phyloP scores from a whole-genome alignment of 2,797 vertebrate species.

The Pelochelys cantorii region DNA sequence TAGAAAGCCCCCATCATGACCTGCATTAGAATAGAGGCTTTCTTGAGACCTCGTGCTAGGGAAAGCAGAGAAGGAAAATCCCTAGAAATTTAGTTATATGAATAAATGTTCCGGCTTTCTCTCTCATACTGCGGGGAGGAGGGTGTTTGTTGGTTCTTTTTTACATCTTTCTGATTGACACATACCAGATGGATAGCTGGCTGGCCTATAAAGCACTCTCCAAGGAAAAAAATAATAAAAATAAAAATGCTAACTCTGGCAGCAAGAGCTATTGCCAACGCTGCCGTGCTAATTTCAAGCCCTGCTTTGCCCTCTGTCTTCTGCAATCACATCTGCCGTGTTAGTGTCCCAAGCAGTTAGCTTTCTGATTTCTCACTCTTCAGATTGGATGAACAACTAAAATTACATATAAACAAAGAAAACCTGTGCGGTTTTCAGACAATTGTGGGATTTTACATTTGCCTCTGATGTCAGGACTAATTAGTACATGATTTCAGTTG shows the following conservation, averaged over 20 bases:
- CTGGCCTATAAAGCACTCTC: background rate
- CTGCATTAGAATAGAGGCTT: background rate
- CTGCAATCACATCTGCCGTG: accelerated
- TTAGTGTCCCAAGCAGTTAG: accelerated
- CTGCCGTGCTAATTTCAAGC: constrained; percentile 52
- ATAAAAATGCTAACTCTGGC: accelerated
- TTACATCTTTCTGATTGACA: background rate
- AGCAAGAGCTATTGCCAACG: background rate
- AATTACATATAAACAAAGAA: background rate
- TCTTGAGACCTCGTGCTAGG: background rate
- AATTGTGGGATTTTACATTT: background rate
- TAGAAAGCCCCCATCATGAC: background rate
- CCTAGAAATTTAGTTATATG: background rate
- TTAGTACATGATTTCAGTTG: background rate
- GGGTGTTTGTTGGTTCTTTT: background rate
- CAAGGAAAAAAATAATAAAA: background rate
- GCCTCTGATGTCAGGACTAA: background rate
- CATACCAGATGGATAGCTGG: background rate
- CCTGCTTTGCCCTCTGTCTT: constrained; percentile 5
- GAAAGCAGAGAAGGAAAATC: background rate
- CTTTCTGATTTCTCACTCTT: background rate
- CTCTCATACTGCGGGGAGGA: background rate
- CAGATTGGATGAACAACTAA: background rate
- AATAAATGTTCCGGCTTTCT: background rate
- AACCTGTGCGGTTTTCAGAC: constrained; percentile 7